Evolutionary conservation across 1,140 invertebrate species (phyloP), one percentile per base, ranked within the genome.

Genomic region (Lasioglossum albipes): DNA sequence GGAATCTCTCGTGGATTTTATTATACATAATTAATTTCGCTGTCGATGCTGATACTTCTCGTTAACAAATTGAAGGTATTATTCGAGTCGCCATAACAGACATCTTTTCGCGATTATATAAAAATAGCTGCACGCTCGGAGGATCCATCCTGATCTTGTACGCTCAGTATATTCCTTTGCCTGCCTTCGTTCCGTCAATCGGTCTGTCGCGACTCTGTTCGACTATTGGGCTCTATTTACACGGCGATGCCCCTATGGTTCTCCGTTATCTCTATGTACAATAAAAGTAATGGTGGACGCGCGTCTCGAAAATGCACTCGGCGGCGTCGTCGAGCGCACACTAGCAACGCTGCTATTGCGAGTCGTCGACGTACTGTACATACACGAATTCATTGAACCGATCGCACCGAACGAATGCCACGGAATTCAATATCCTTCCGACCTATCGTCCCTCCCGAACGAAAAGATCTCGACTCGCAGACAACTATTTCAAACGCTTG

Each of bases 211-310:
- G n/a, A 52, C 41, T 42, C n/a, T n/a, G 57, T n/a, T 20, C 59
- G 22, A 45, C 20, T 59, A 62, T 69, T 22, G 41, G 57, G 18
- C n/a, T 27, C 27, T 77, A 77, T 77, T 77, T 77, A 77, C 75
- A 77, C 31, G 42, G 62, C 54, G 22, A 12, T 69, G 27, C 7
- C 67, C 41, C 59, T 31, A 13, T n/a, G 9, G 49, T 18, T 16
- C 57, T 59, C 20, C 7, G 59, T 61, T 61, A 7, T 61, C 10
- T 61, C 20, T 77, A 77, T 77, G 31, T 77, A 77, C 75, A 77
- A 70, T 57, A 68, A 27, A 45, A 22, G 16, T 18, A 54, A 36
- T 36, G 36, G 2, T 36, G 36, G 2, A 36, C 36, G 36, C 36
- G 31, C 12, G 27, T 65, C 16, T 41, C 27, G 2, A 31, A 64